A percentile compares a stretch with the other conserved stretches of the same genome.
Conservation (phyloP, 2,797 vertebrate species). For the Megalops cyprinoides region DNA sequence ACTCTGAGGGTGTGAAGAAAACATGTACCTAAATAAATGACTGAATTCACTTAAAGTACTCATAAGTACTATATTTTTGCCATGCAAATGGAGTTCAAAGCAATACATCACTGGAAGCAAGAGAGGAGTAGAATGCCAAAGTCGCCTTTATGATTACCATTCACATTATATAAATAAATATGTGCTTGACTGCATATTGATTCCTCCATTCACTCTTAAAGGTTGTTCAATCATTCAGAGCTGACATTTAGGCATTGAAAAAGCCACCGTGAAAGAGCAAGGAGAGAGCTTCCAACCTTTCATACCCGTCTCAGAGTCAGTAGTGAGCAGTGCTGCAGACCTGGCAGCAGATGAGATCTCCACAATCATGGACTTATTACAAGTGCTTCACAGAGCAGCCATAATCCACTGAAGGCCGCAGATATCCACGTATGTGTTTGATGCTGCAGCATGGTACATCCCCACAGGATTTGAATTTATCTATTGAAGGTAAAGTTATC, state of each 20-base stretch:
- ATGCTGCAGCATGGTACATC: background rate
- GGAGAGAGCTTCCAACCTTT: conserved; percentile 5
- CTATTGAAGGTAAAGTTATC: background rate
- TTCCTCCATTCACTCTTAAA: conserved; percentile 32
- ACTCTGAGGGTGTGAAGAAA: conserved; percentile 5
- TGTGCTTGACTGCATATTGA: conserved; percentile 29
- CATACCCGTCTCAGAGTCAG: background rate
- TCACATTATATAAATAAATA: conserved; percentile 33
- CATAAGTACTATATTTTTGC: conserved; percentile 2
- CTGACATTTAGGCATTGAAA: conserved; percentile 23
- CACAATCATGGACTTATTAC: conserved; percentile 9
- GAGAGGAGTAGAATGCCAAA: background rate
- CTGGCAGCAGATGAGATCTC: background rate
- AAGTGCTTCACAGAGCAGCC: background rate
- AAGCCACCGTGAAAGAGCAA: conserved; percentile 23
- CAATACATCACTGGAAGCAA: conserved; percentile 19
- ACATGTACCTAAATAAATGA: background rate
- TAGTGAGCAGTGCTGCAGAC: background rate
- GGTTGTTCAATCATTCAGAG: conserved; percentile 35
- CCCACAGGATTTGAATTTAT: background rate
- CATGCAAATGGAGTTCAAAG: conserved; percentile 15
- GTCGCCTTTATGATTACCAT: conserved; percentile 23
- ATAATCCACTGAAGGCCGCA: conserved; percentile 11
- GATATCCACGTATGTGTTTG: background rate
- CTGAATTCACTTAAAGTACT: background rate